Base-by-base conservation (phyloP, 2,888 invertebrate species). In the Neoitamus cyanurus region DNA sequence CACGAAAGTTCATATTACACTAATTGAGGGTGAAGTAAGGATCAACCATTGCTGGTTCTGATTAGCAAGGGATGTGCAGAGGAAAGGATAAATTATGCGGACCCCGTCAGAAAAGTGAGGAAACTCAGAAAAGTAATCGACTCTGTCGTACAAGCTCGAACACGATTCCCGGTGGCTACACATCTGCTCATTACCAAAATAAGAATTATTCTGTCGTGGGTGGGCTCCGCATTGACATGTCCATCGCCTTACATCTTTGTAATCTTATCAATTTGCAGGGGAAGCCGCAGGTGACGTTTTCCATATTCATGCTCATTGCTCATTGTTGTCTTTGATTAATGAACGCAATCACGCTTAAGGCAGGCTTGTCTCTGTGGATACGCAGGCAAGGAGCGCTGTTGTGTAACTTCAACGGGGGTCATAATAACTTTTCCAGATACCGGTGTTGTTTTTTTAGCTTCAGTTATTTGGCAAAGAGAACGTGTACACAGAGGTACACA, bases 291-390 rank as follows among this genome's bases (percentile, higher is more conserved):
- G 58, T 58, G 58, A 58, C 20, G 58, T 58, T 25, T 58, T 58
- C 58, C 58, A 58, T 58, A 58, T 58, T 58, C 58, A 58, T 58
- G 58, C 58, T 58, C 58, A 58, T 58, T 58, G 58, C 58, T 58
- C 58, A 58, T 58, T 58, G 58, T 58, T 58, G 25, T 15, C 58
- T 58, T 58, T 58, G 58, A 58, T 58, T 58, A 58, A 58, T 58
- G 58, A 58, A 58, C 58, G 25, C 58, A 58, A 58, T 58, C 20
- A 58, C 1, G 58, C 25, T 58, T 25, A 58, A 58, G 58, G 58
- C 58, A 9, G 58, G 20, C 58, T 58, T 58, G 58, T 58, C 25
- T 58, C 58, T 58, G 58, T 4, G 58, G 25, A 20, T 58, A 7
- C 58, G 9, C 6, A 15, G 58, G 25, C n/a, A 25, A 0, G 20